Evolutionary conservation across 2,797 vertebrate genomes (phyloP).

Genomic region (Micromesistius poutassou): DNA sequence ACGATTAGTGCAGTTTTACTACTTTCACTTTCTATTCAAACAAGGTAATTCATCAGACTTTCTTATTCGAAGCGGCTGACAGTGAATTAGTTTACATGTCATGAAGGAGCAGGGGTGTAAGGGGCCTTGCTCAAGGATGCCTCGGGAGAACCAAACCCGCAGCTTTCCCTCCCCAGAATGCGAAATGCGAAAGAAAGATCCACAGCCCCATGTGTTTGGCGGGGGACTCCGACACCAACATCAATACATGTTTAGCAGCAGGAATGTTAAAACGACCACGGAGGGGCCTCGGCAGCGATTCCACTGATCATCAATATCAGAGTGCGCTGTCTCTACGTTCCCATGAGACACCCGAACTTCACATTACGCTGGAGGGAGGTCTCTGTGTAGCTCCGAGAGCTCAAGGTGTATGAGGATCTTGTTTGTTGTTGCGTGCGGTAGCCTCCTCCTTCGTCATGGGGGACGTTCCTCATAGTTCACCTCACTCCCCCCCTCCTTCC

Average conservation of each 20-base stretch:
- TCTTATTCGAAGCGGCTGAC: too few species aligned
- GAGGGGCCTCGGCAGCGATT: neutral
- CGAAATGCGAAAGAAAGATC: neutral
- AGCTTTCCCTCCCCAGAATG: neutral
- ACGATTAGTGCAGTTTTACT: too few species aligned
- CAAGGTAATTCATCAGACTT: too few species aligned
- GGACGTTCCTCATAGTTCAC: constrained; percentile 53
- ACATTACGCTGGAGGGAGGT: neutral
- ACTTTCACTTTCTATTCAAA: too few species aligned
- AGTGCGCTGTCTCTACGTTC: neutral
- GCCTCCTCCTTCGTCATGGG: neutral
- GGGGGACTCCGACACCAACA: neutral
- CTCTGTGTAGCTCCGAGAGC: neutral
- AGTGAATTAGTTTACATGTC: too few species aligned
- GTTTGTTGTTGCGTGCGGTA: neutral
- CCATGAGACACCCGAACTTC: neutral
- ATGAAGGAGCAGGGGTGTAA: too few species aligned
- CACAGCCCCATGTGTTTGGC: neutral
- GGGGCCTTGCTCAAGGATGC: neutral
- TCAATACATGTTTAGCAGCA: neutral
- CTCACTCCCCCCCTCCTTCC: constrained; percentile 29
- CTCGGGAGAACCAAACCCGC: neutral
- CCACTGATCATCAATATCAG: neutral
- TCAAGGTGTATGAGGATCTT: neutral
- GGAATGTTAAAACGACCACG: neutral